Conservation (phyloP, 64 coral and sea anemone genomes). For the Astreopora myriophthalma region DNA sequence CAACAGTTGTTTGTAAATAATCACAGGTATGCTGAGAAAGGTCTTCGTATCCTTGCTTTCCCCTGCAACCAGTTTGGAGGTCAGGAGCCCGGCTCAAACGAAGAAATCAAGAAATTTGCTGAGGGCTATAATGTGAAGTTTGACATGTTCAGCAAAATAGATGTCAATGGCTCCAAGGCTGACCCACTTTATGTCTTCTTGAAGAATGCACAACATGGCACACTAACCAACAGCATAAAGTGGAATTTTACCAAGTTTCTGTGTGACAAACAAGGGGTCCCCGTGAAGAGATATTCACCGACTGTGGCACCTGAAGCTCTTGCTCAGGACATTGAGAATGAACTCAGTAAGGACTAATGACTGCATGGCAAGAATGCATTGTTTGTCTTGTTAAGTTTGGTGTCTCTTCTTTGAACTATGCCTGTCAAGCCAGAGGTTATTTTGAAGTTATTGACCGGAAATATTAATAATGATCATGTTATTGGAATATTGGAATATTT, state of each 20-base stretch:
- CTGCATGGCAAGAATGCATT: not conserved
- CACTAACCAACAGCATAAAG: slow-evolving; percentile 84
- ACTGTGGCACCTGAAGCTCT: slow-evolving; percentile 75
- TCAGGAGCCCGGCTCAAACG: slow-evolving; percentile 75
- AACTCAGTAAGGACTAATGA: slow-evolving; percentile 54
- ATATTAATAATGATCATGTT: not conserved
- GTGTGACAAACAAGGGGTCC: slow-evolving; percentile 84
- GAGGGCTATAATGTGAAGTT: slow-evolving; percentile 74
- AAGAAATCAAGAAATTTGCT: slow-evolving; percentile 94
- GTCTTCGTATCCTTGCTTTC: slow-evolving; percentile 98
- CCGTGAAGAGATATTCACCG: slow-evolving; percentile 93
- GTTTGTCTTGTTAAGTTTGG: too few species aligned
- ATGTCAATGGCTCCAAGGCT: slow-evolving; percentile 88
- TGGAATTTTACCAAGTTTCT: slow-evolving; percentile 99
- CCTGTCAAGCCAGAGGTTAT: too few species aligned
- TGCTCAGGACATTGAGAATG: slow-evolving; percentile 87
- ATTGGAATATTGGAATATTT: too few species aligned
- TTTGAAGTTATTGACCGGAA: too few species aligned
- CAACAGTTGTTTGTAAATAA: not conserved
- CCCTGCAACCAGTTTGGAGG: slow-evolving; percentile 94
- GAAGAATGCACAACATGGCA: slow-evolving; percentile 87
- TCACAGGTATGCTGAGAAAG: slow-evolving; percentile 93
- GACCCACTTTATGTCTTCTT: slow-evolving; percentile 87
- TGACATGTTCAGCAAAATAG: slow-evolving; percentile 97
- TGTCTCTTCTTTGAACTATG: too few species aligned